A percentile compares a stretch with the other conserved stretches of the same genome.
Conservation (phyloP, 2,888 invertebrate species). For the Anagyrus pseudococci region DNA sequence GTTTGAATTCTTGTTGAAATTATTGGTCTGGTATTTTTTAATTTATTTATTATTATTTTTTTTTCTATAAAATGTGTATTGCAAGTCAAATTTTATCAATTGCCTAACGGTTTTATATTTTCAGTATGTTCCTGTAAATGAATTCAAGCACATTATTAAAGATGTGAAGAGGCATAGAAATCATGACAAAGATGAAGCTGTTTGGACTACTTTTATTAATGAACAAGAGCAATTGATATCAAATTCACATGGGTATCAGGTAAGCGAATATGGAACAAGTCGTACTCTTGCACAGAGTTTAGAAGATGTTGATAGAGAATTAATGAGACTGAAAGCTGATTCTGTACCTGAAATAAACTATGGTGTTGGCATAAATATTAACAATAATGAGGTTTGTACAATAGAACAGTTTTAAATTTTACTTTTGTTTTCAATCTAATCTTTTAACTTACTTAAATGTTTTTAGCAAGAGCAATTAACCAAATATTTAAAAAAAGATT, state of each 20-base stretch:
- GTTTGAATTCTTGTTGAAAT: too few species aligned
- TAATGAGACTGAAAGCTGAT: conserved; percentile 47
- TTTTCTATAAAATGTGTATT: too few species aligned
- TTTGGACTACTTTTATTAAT: conserved; percentile 50
- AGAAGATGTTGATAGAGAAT: conserved; percentile 47
- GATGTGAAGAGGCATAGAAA: conserved; percentile 50
- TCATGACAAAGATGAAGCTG: conserved; percentile 49
- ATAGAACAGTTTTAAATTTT: background rate
- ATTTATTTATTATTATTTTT: too few species aligned
- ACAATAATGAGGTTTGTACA: background rate
- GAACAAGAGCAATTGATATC: conserved; percentile 42
- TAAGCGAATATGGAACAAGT: conserved; percentile 15
- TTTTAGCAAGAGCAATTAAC: background rate
- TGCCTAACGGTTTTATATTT: too few species aligned
- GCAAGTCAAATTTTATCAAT: too few species aligned
- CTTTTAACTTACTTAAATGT: background rate
- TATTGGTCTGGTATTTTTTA: too few species aligned
- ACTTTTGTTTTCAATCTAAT: background rate
- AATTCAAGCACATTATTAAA: conserved; percentile 53
- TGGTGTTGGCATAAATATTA: background rate
- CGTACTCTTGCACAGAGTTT: conserved; percentile 40
- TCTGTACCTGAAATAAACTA: conserved; percentile 32
- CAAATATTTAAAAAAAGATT: conserved; percentile 14
- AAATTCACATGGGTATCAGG: conserved; percentile 10
- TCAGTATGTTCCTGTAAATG: conserved; percentile 53